These are phyloP conservation scores for Drosophila koepferae DNA, from an alignment of 2,888 invertebrate genomes.

Conservation along the genomic window DNA sequence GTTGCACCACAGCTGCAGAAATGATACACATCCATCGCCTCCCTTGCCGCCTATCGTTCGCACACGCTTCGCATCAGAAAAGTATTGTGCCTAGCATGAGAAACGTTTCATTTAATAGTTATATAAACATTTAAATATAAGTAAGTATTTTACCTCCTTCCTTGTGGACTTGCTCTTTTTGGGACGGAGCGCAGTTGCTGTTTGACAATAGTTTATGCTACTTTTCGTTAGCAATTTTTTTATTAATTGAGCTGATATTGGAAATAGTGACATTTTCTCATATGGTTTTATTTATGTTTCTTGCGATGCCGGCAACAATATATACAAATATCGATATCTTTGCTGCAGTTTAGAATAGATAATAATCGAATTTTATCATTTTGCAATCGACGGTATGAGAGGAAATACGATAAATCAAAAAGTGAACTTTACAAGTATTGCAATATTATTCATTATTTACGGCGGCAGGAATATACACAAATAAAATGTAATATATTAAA, in stretches of 20 bases:
- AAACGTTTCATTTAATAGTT: constrained; percentile 12
- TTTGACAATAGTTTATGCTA: constrained; percentile 47
- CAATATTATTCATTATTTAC: too few species aligned
- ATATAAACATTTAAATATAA: constrained; percentile 34
- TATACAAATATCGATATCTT: constrained; percentile 30
- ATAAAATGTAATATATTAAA: too few species aligned
- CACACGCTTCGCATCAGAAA: constrained; percentile 90
- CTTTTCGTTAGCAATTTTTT: constrained; percentile 13
- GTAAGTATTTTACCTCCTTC: constrained; percentile 80
- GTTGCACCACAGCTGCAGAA: constrained; percentile 92
- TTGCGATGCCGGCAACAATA: constrained; percentile 17
- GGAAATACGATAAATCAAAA: too few species aligned
- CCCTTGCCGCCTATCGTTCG: constrained; percentile 93
- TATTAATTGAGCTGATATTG: constrained; percentile 29
- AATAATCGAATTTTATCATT: neutral
- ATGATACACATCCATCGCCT: constrained; percentile 96
- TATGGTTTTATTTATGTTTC: constrained; percentile 18
- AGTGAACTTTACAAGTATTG: too few species aligned
- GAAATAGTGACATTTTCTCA: constrained; percentile 36
- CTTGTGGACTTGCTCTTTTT: constrained; percentile 85
- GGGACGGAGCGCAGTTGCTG: constrained; percentile 84
- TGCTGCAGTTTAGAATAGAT: neutral
- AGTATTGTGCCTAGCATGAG: constrained; percentile 86
- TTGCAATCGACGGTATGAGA: neutral
- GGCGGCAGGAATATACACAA: too few species aligned